Base-by-base conservation (phyloP, 2,888 invertebrate genomes). In the Automeris io region DNA sequence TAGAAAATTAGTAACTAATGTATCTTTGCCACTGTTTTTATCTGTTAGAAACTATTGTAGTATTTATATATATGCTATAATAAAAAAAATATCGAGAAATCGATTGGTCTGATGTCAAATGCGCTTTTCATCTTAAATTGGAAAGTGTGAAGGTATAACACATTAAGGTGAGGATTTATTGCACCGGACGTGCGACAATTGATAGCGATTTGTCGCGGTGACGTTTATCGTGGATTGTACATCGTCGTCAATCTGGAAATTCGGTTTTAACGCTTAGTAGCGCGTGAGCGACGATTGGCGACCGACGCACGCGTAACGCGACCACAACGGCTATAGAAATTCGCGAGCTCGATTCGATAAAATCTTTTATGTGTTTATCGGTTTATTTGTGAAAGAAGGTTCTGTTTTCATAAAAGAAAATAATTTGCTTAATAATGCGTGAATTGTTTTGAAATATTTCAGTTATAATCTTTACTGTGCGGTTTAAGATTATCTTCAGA, bases 211-310 rank as follows among this genome's bases (percentile, higher is more conserved):
- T 63, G 64, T 64, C 62, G 56, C 64, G 66, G 61, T 69, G 68
- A 65, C 67, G 63, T 58, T 61, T 51, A 42, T 46, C 55, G 57
- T 56, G 61, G 54, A 50, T 54, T 49, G 18, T 22, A 8, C 19
- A 12, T 12, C 9, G 2, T 46, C 62, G 71, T 70, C 72, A n/a
- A n/a, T n/a, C n/a, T n/a, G n/a, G n/a, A n/a, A n/a, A n/a, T n/a
- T n/a, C n/a, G n/a, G n/a, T n/a, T n/a, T n/a, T n/a, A n/a, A n/a
- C n/a, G n/a, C n/a, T n/a, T 61, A 83, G 83, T 83, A 66, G 56
- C 67, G 68, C 79, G 74, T 72, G 66, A 75, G 70, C 78, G 57
- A 57, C 70, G 68, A 61, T 56, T 46, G 68, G 67, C 69, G 66
- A 62, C 42, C 67, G 77, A 80, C 85, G 85, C 65, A 54, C 65